phyloP scores from a whole-genome alignment of 2,797 vertebrate genomes.

The Typhlichthys subterraneus region DNA sequence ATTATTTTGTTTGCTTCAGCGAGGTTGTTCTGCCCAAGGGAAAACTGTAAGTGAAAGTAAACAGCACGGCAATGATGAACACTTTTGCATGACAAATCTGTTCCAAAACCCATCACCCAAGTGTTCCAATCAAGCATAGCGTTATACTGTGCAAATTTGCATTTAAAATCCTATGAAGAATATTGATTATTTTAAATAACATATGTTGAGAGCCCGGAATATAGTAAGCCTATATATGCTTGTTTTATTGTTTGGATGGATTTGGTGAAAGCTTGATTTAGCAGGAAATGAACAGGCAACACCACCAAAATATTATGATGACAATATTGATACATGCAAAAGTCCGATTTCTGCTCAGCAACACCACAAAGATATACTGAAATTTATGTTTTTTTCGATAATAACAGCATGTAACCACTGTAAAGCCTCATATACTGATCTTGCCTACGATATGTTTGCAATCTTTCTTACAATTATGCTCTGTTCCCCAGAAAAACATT shows the following conservation, averaged over 20 bases:
- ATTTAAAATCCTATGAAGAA: conserved; percentile 14
- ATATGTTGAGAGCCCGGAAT: conserved; percentile 42
- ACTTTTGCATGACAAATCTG: conserved; percentile 28
- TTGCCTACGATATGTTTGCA: background rate
- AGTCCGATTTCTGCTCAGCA: background rate
- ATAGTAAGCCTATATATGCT: conserved; percentile 9
- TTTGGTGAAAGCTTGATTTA: conserved; percentile 36
- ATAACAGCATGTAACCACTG: conserved; percentile 2
- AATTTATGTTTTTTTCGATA: background rate
- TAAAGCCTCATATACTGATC: background rate
- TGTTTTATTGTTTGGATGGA: conserved; percentile 10
- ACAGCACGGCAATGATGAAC: conserved; percentile 18
- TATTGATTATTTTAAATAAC: conserved; percentile 16
- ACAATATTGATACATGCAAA: background rate
- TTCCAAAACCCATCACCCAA: conserved; percentile 27
- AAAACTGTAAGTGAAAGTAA: conserved; percentile 19
- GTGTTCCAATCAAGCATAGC: conserved; percentile 29
- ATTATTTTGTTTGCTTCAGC: conserved; percentile 59
- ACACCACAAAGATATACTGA: background rate
- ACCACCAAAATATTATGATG: conserved; percentile 26
- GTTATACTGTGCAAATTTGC: conserved; percentile 31
- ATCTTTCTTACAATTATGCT: no score
- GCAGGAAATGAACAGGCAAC: conserved; percentile 11
- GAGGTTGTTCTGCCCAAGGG: conserved; percentile 43
- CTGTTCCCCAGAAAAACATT: no score